Evolutionary conservation across 2,113 vertebrate species (phyloP).

Genomic region (Cyphomyrus plagiostoma): DNA sequence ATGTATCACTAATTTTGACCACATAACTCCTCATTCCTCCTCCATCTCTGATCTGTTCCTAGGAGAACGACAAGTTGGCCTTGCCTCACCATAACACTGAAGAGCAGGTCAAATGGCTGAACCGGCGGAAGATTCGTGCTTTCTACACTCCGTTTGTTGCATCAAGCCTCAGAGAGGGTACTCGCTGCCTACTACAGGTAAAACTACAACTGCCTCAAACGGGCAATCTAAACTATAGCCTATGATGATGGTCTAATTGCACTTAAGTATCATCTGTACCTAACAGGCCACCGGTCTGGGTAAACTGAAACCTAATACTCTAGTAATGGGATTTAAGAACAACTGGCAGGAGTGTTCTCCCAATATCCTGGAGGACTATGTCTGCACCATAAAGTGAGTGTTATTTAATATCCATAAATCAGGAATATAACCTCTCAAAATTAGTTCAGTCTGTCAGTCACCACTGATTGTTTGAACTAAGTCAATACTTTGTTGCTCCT

Average conservation of each 20-base stretch:
- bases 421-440: background rate
- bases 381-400: constrained; percentile 63
- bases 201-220: background rate
- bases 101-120: constrained; percentile 57
- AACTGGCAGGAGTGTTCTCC: constrained; percentile 58
- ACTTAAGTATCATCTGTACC: background rate
- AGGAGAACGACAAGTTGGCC: constrained; percentile 40
- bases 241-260: background rate
- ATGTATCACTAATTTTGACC: background rate
- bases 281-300: constrained; percentile 59
- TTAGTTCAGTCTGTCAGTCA: background rate
- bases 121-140: constrained; percentile 54
- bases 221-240: background rate
- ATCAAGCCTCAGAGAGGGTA: constrained; percentile 47
- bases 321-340: constrained; percentile 63
- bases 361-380: constrained; percentile 56
- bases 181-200: constrained; percentile 61
- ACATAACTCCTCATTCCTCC: background rate
- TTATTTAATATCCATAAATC: background rate
- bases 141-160: constrained; percentile 55
- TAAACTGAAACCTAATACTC: constrained; percentile 63
- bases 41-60: background rate
- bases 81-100: constrained; percentile 20
- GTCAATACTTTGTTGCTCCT: background rate
- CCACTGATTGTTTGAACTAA: background rate